Conservation (phyloP, 2,113 vertebrate species). For the Cricetomys ansorgei region DNA sequence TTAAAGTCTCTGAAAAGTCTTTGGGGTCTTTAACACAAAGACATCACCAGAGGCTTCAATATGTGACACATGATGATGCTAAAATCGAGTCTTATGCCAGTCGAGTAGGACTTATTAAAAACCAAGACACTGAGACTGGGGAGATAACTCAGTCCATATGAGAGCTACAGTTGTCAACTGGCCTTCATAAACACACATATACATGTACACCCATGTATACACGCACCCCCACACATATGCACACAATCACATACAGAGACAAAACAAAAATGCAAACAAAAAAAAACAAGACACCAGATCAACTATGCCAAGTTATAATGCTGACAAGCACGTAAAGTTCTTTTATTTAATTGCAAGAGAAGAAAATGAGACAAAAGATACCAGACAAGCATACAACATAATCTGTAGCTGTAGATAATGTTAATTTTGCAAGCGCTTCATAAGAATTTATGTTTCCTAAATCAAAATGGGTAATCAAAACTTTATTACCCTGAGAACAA, state of each 20-base stretch:
- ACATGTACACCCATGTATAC: not conserved
- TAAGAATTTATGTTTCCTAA: conserved; percentile 64
- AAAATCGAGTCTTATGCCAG: conserved; percentile 41
- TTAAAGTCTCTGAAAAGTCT: conserved; percentile 78
- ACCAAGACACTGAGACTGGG: not conserved
- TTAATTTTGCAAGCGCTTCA: conserved; percentile 49
- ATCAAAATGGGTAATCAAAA: conserved; percentile 49
- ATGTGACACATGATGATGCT: conserved; percentile 36
- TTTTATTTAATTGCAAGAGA: not conserved
- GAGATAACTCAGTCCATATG: not conserved
- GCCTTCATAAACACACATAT: not conserved
- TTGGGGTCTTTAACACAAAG: conserved; percentile 66
- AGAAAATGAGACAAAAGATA: not conserved
- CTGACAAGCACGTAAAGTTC: conserved; percentile 34
- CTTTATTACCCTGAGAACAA: conserved; percentile 1
- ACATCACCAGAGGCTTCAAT: conserved; percentile 61
- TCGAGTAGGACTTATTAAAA: conserved; percentile 70
- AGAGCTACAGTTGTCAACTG: not conserved
- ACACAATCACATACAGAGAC: not conserved
- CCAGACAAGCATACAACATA: not conserved
- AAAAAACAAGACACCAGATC: not conserved
- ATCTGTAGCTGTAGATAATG: conserved; percentile 4
- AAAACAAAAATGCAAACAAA: not conserved
- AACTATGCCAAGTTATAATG: not conserved
- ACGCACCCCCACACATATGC: not conserved